Evolutionary conservation across 2,797 vertebrate species (phyloP), one percentile per base, ranked within the genome.

Genomic region (Echeneis naucrates): DNA sequence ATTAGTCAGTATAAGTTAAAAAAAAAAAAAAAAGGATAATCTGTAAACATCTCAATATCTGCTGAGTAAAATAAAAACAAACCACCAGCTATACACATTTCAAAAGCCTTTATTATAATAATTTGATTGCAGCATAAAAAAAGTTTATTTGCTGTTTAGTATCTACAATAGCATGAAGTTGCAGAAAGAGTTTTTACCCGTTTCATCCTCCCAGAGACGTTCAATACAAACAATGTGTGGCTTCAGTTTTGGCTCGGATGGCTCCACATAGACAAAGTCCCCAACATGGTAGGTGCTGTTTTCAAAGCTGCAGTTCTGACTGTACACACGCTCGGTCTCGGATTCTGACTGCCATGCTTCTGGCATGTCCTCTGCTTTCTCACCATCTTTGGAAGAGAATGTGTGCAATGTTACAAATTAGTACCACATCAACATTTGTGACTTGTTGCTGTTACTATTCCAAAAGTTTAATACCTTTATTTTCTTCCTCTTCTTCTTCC

Each of bases 201-300:
- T 86, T 87, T 96, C 95, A 77, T 99, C 96, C 83, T 98, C 95
- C 98, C 98, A 99, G 0, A 99, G 93, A 27, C 96, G 96, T 82
- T 99, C 98, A 37, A 99, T 99, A 75, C 96, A 98, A 84, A 99
- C 98, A 2, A 99, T 98, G 78, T 99, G 98, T 30, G 97, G 97
- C 30, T 97, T 95, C 60, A 98, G 87, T 69, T 95, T 97, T 12
- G 96, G 81, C 82, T 99, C 96, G 14, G 96, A 95, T 1, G 97
- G 97, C 78, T 97, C 95, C 82, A 99, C 96, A 0, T 99, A 99
- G 33, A 99, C 97, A 14, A 95, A 99, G 69, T 99, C 98, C 17
- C 97, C 98, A 56, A 99, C 97, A 0, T 95, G 95, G 91, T 99
- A 99, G 83, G 96, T 98, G 78, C 90, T 93, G 90, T 98, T 96